Evolutionary conservation across 2,113 vertebrate species (phyloP).

Genomic region (Anolis sagrei): DNA sequence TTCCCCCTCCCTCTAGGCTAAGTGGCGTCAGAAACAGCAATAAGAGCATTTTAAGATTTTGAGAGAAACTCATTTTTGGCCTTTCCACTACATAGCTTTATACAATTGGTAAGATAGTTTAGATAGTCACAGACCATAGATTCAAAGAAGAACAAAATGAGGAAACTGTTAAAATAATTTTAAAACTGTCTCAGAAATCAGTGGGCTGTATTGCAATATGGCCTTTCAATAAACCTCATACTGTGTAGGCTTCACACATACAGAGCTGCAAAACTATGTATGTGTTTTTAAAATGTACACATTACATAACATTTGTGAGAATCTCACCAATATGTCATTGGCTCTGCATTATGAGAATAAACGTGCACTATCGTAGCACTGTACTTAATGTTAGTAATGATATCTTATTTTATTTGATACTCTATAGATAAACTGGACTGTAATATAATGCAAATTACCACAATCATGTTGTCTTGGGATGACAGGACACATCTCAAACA

Average conservation of each 20-base stretch:
- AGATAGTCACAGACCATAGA: slow-evolving; percentile 54
- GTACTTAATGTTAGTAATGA: not conserved
- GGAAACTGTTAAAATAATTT: slow-evolving; percentile 44
- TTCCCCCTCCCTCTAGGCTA: slow-evolving; percentile 62
- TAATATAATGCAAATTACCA: too few relatives aligned
- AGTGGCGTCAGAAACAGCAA: slow-evolving; percentile 35
- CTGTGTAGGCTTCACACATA: not conserved
- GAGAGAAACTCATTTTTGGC: slow-evolving; percentile 58
- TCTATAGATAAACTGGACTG: too few relatives aligned
- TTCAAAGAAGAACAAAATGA: slow-evolving; percentile 49
- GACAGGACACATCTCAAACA: too few relatives aligned
- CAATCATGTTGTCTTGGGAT: too few relatives aligned
- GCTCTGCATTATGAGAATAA: not conserved
- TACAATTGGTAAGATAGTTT: slow-evolving; percentile 54
- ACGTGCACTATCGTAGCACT: not conserved
- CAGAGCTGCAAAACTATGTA: not conserved
- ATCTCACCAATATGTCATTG: not conserved
- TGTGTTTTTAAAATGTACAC: not conserved
- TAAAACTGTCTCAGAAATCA: slow-evolving; percentile 36
- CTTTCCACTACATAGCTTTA: slow-evolving; percentile 67
- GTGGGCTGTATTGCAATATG: slow-evolving; percentile 22
- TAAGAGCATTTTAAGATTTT: slow-evolving; percentile 62
- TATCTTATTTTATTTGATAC: too few relatives aligned
- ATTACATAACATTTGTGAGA: not conserved
- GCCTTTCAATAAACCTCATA: slow-evolving; percentile 33